Percentiles rank a stretch among this genome's conserved stretches.
Evolutionary conservation across 2,113 vertebrate species (phyloP).

Genomic region (Mionectes macconnelli): DNA sequence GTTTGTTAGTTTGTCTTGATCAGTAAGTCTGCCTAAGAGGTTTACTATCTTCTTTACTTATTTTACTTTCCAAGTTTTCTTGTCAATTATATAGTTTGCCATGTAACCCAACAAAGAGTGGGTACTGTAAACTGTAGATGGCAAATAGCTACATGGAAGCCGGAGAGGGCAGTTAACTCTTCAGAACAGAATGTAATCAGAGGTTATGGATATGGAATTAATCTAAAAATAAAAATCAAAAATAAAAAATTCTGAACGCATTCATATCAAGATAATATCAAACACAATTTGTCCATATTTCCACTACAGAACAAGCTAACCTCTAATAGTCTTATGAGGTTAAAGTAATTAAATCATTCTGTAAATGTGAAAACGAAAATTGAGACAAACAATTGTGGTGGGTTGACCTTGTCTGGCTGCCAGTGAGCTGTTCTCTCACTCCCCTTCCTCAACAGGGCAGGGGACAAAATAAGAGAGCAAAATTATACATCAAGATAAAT

Average conservation of each 20-base stretch:
- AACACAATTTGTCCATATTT: not conserved
- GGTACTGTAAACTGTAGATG: not conserved
- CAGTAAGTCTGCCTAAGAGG: not conserved
- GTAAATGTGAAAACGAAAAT: not conserved
- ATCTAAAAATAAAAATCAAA: not conserved
- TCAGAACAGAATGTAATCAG: not conserved
- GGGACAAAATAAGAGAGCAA: not conserved
- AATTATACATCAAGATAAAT: not conserved
- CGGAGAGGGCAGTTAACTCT: not conserved
- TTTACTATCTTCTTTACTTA: not conserved
- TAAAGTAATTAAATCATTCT: not conserved
- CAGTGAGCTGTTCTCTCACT: not conserved
- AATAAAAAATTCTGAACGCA: not conserved
- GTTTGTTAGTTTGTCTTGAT: not conserved
- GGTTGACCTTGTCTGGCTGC: not conserved
- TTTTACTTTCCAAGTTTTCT: not conserved
- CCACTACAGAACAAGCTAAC: not conserved
- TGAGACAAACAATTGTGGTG: not conserved
- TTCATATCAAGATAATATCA: not conserved
- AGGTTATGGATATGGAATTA: not conserved
- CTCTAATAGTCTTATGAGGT: not conserved
- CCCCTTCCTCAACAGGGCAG: not conserved
- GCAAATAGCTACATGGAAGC: not conserved
- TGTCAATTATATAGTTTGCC: not conserved
- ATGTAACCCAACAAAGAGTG: not conserved